Evolutionary conservation across 1,140 invertebrate genomes (phyloP), one percentile per base, ranked within the genome.

Genomic region (Nixonia krombeini): DNA sequence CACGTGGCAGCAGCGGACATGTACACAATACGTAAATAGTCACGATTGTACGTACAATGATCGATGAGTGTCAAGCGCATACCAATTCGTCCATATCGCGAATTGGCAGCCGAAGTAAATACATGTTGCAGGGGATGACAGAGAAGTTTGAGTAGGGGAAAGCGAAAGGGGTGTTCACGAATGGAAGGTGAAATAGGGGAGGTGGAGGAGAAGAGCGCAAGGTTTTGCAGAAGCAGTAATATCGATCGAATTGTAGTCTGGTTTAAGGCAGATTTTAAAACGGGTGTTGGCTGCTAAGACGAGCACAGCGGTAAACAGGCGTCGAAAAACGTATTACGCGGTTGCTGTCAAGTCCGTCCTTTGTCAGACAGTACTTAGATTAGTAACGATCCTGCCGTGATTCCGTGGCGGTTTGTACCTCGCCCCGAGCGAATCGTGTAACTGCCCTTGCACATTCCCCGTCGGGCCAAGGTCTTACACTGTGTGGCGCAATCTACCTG

Each of bases 211-310:
- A 53, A 72, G 73, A 73, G 57, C 76, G 74, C 75, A 78, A 77
- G 78, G 76, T 78, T 83, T 80, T 77, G 80, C 79, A 85, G 82
- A 80, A 83, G 83, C 80, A 78, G 81, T 78, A 77, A 81, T 80
- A 85, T 85, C 82, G 83, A 84, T 81, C 74, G 74, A 74, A 49
- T 72, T 52, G 66, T 64, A 45, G 53, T 64, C 50, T 71, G 69
- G 73, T 70, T 70, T 40, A 68, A 75, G 73, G 61, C 66, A 64
- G 70, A 51, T 73, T 70, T 50, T 52, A 55, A 70, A 64, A 69
- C 41, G 58, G 58, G 71, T 63, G 63, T 17, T 64, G 40, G 38
- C 47, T 53, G 25, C 42, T 35, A 45, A 56, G 29, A 47, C 31
- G 35, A 28, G 23, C 63, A 42, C 37, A 41, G 15, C 50, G 31